phyloP scores from a whole-genome alignment of 92 coral and sea anemone genomes.

The Palythoa heliodiscus region DNA sequence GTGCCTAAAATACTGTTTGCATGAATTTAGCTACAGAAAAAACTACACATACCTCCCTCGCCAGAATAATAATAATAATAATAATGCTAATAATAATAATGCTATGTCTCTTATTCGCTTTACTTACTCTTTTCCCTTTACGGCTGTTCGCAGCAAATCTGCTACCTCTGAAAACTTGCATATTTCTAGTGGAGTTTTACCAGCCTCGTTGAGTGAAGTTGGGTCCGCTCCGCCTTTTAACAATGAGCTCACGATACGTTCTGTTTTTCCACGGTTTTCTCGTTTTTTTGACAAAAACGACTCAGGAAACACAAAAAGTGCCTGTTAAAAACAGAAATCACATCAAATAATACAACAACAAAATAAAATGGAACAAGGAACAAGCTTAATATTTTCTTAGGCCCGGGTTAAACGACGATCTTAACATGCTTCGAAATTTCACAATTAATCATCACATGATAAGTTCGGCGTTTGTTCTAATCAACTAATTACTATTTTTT shows the following conservation, averaged over 20 bases:
- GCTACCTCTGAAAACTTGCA: neutral
- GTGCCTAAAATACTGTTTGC: too few relatives aligned
- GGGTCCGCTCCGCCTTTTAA: slow-evolving; percentile 8
- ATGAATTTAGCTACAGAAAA: too few relatives aligned
- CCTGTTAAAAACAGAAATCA: neutral
- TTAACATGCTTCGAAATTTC: too few relatives aligned
- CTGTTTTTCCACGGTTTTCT: neutral
- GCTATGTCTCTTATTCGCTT: neutral
- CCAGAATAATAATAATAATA: too few relatives aligned
- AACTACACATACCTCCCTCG: too few relatives aligned
- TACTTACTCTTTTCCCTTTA: slow-evolving; percentile 1
- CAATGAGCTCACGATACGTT: neutral
- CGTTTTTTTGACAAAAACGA: neutral
- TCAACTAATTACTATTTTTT: too few relatives aligned
- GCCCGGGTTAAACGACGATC: too few relatives aligned
- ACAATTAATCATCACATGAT: too few relatives aligned
- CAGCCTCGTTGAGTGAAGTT: neutral
- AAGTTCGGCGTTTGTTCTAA: too few relatives aligned
- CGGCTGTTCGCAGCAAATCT: neutral
- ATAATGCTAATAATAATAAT: too few relatives aligned
- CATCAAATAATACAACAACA: too few relatives aligned
- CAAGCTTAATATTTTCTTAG: neutral
- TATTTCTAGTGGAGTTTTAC: neutral
- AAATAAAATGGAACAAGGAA: neutral
- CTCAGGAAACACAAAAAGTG: neutral